phyloP scores from a whole-genome alignment of 2,888 invertebrate genomes.

The Caenorhabditis afra region DNA sequence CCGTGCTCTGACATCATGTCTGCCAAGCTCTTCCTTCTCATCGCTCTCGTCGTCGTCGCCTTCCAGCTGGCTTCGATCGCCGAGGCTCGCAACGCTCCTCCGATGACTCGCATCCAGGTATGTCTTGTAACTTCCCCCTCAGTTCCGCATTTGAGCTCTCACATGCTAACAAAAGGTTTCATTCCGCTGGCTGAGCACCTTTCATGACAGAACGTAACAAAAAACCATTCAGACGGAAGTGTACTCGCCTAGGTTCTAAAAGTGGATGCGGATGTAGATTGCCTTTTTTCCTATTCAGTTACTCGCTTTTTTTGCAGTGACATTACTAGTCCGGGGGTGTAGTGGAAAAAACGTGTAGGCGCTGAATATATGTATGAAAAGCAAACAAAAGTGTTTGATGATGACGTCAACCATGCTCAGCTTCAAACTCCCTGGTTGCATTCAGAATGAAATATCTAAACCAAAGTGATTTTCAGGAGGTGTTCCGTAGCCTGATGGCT shows the following conservation, averaged over 20 bases:
- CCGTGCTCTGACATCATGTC: conserved; percentile 29
- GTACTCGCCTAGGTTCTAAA: background rate
- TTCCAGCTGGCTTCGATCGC: conserved; percentile 35
- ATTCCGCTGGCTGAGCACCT: conserved; percentile 18
- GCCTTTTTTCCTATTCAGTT: too few relatives aligned
- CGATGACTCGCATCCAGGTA: conserved; percentile 65
- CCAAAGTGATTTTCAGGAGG: conserved; percentile 41
- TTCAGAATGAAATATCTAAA: background rate
- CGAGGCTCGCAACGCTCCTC: conserved; percentile 46
- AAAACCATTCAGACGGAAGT: conserved; percentile 26
- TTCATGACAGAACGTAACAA: background rate
- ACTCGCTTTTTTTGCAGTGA: conserved; percentile 13
- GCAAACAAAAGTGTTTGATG: conserved; percentile 27
- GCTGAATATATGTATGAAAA: conserved; percentile 27
- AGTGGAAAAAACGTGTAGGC: background rate
- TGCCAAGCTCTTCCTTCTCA: conserved; percentile 38
- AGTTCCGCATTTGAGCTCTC: background rate
- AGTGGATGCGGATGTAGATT: background rate
- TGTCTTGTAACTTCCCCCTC: background rate
- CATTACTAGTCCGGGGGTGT: conserved; percentile 42
- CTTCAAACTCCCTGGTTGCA: conserved; percentile 14
- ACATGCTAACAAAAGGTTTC: background rate
- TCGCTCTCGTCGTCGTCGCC: conserved; percentile 41
- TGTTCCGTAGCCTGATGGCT: conserved; percentile 56
- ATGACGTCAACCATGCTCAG: conserved; percentile 24